These are phyloP conservation scores for Drosophila yooni DNA, from an alignment of 2,888 invertebrate genomes.

Conservation along the genomic window DNA sequence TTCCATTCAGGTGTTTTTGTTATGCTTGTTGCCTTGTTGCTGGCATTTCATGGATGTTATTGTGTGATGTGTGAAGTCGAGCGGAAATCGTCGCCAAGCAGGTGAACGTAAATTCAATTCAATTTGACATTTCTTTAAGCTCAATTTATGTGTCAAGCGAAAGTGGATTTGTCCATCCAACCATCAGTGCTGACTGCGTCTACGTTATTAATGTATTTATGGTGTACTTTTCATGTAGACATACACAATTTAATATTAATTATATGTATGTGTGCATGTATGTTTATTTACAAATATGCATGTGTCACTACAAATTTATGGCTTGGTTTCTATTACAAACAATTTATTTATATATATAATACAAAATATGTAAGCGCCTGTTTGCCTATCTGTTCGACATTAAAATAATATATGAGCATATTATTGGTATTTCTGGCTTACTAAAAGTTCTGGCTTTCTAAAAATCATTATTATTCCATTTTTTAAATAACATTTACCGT, in stretches of 20 bases:
- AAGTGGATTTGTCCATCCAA: constrained; percentile 60
- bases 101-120: constrained; percentile 63
- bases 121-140: constrained; percentile 70
- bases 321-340: constrained; percentile 19
- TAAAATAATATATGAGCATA: background rate
- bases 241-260: background rate
- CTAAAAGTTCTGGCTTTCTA: background rate
- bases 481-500: background rate
- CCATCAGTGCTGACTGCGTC: constrained; percentile 32
- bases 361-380: background rate
- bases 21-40: background rate
- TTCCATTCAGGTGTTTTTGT: background rate
- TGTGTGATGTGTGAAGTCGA: constrained; percentile 55
- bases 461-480: background rate
- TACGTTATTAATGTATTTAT: constrained; percentile 72
- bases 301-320: constrained; percentile 47
- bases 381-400: background rate
- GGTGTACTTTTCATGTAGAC: constrained; percentile 13
- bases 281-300: background rate
- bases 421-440: no score
- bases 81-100: constrained; percentile 44
- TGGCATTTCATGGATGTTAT: constrained; percentile 22
- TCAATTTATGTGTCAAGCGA: constrained; percentile 67
- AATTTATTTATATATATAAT: constrained; percentile 32
- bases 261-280: background rate